A percentile compares a stretch with the other conserved stretches of the same genome.
Evolutionary conservation across 2,797 vertebrate species (phyloP).

Genomic region (Amphiprion clarkii): DNA sequence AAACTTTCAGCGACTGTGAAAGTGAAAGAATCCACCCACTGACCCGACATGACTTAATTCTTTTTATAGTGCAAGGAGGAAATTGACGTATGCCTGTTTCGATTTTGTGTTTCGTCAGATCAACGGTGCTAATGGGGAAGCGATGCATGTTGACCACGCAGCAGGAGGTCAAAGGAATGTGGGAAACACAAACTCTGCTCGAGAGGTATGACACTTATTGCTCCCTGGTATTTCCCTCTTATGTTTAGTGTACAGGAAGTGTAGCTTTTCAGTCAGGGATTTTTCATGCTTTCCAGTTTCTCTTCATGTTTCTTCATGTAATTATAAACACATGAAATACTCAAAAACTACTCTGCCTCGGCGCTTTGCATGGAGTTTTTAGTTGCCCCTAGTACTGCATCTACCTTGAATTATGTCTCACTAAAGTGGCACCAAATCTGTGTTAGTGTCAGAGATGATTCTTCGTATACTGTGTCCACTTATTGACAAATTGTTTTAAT

Average conservation of each 20-base stretch:
- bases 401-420: background rate
- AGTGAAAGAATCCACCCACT: background rate
- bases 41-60: background rate
- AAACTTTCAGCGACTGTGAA: background rate
- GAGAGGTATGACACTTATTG: background rate
- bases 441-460: background rate
- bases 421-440: background rate
- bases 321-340: too few species aligned
- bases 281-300: background rate
- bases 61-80: background rate
- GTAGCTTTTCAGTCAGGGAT: background rate
- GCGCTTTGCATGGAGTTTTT: too few species aligned
- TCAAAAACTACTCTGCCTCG: too few species aligned
- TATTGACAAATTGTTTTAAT: background rate
- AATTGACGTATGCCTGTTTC: background rate
- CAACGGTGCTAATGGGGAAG: constrained; percentile 18
- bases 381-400: too few species aligned
- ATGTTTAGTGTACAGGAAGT: constrained; percentile 19
- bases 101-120: constrained; percentile 36
- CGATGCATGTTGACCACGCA: accelerated
- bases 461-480: accelerated
- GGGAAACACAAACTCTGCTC: background rate
- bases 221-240: background rate
- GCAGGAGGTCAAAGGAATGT: background rate
- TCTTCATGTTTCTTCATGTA: too few species aligned